Evolutionary conservation across 2,888 invertebrate genomes (phyloP).

Genomic region (Bedellia somnulentella): DNA sequence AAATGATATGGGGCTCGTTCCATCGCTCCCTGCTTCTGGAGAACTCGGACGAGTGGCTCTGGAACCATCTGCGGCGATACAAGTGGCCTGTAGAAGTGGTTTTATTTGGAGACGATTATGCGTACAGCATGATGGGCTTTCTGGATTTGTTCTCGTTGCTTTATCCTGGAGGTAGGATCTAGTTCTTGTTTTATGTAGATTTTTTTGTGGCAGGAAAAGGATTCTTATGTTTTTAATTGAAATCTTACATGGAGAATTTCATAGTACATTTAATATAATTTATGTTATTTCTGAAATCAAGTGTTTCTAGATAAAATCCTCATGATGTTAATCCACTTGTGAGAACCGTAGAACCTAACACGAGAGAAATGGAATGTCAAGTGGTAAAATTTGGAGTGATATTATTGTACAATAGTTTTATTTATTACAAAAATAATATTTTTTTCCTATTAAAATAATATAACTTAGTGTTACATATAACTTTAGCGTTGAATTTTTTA

Average conservation of each 20-base stretch:
- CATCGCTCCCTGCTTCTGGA: constrained; percentile 32
- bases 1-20: constrained; percentile 36
- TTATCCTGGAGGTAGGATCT: constrained; percentile 35
- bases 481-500: no score
- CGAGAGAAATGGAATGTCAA: no score
- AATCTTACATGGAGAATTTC: not conserved
- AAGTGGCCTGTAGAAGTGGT: constrained; percentile 43
- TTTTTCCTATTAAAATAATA: no score
- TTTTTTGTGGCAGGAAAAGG: not conserved
- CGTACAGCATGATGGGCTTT: constrained; percentile 37
- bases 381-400: no score
- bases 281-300: not conserved
- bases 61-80: constrained; percentile 19
- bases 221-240: not conserved
- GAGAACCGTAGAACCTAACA: no score
- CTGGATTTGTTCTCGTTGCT: constrained; percentile 31
- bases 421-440: no score
- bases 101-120: constrained; percentile 18
- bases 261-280: not conserved
- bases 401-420: no score
- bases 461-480: no score
- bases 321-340: no score
- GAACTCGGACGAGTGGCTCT: constrained; percentile 19
- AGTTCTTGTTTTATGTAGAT: not conserved
- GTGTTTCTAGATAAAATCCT: no score